phyloP scores from a whole-genome alignment of 2,797 vertebrate species.

The Borostomias antarcticus region DNA sequence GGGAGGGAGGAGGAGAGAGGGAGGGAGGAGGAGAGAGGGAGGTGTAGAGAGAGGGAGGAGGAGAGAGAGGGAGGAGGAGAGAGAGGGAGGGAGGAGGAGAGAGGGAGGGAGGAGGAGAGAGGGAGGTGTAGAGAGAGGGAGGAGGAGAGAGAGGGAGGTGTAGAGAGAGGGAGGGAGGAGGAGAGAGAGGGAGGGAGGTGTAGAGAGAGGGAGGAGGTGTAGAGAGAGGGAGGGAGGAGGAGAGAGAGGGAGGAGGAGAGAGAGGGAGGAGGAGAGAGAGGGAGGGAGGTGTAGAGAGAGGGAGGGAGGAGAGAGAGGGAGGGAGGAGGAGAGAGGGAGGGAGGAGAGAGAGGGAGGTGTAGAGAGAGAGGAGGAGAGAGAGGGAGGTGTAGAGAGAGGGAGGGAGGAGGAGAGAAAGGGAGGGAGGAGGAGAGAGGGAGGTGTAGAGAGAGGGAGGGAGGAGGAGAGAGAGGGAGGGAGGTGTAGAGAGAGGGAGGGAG shows the following conservation, averaged over 20 bases:
- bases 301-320: no score
- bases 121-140: conserved; percentile 56
- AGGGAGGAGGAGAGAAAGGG: conserved; percentile 56
- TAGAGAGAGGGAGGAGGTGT: conserved; percentile 56
- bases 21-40: no score
- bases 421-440: no score
- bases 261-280: no score
- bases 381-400: conserved; percentile 56
- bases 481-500: conserved; percentile 50
- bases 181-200: conserved; percentile 63
- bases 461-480: no score
- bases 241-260: conserved; percentile 60
- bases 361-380: conserved; percentile 42
- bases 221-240: conserved; percentile 43
- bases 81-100: no score
- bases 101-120: no score
- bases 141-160: conserved; percentile 62
- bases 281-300: conserved; percentile 57
- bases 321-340: conserved; percentile 56
- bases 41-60: conserved; percentile 53
- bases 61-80: conserved; percentile 60
- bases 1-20: no score
- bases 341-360: conserved; percentile 61
- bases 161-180: conserved; percentile 44
- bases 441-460: conserved; percentile 50